Evolutionary conservation across 2,113 vertebrate genomes (phyloP), one percentile per base, ranked within the genome.

Genomic region (Sebastes schlegelii): DNA sequence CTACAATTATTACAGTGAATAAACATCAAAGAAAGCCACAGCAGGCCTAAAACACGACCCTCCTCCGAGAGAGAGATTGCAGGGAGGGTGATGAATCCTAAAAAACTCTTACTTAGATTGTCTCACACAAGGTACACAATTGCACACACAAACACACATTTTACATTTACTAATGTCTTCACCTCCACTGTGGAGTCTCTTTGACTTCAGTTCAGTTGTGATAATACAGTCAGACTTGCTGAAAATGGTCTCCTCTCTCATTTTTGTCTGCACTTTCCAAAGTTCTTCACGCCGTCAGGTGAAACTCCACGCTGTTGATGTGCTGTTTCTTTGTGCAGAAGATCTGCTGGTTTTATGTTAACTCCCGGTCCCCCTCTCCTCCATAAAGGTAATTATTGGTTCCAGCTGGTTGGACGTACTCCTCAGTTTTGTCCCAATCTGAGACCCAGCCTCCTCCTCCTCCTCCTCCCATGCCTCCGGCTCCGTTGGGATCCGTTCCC

Each of bases 391-490:
- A 97, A 91, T 96, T 96, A 94, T 95, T 95, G 52, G 94, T 96
- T 85, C 94, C 96, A 12, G 95, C 95, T 73, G 97, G 97, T 92
- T 99, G 98, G 86, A 99, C 96, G 79, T 97, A 98, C 94, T 98
- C 97, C 92, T 99, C 98, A 52, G 94, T 98, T 93, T 97, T 99
- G 92, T 98, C 97, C 97, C 97, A 99, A 10, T 98, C 97, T 16
- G 95, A 95, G 5, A 96, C 97, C 98, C 98, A 99, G 69, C 96
- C 96, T 76, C 96, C 94, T 58, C 88, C 91, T 49, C 94, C 88
- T 60, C 57, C 57, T 58, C 60, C 60, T 62, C 61, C 91, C 62
- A 82, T 83, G 40, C 82, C 90, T 34, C 82, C 79, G 12, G 87
- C 90, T n/a, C 94, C 94, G 0, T 95, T 95, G 34, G 93, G 95